These are phyloP conservation scores for Podarcis siculus DNA, from an alignment of 2,797 vertebrate genomes.

Conservation along the genomic window DNA sequence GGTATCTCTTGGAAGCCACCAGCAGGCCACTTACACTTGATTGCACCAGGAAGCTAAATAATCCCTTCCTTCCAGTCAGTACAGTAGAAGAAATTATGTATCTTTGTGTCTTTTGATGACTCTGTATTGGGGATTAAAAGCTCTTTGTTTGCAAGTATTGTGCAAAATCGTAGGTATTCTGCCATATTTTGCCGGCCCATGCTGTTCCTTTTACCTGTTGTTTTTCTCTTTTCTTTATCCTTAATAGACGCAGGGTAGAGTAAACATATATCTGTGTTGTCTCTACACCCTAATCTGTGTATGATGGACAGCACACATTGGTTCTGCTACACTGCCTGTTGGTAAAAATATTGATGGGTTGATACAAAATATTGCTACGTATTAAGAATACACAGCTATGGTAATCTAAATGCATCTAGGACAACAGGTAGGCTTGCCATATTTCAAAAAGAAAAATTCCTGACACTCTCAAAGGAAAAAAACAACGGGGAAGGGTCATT, in stretches of 20 bases:
- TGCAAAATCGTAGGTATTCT: not conserved
- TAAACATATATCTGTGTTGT: not conserved
- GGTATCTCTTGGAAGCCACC: not conserved
- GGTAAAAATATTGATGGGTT: not conserved
- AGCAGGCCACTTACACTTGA: not conserved
- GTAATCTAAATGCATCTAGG: not conserved
- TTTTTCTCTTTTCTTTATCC: not conserved
- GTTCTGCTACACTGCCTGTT: not conserved
- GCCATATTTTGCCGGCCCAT: not conserved
- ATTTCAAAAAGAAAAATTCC: too few species aligned
- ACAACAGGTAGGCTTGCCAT: too few species aligned
- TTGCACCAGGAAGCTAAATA: not conserved
- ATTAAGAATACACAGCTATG: not conserved
- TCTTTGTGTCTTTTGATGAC: not conserved
- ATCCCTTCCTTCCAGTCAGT: not conserved
- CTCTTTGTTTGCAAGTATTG: not conserved
- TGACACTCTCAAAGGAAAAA: too few species aligned
- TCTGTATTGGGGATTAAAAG: not conserved
- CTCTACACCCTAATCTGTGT: not conserved
- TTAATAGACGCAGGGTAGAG: not conserved
- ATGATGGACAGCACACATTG: not conserved
- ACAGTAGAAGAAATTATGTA: not conserved
- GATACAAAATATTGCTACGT: not conserved
- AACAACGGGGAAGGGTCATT: too few species aligned
- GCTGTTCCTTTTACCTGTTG: not conserved